These are phyloP conservation scores for Galagoides demidoff DNA, from an alignment of 2,797 vertebrate species.

Conservation along the genomic window DNA sequence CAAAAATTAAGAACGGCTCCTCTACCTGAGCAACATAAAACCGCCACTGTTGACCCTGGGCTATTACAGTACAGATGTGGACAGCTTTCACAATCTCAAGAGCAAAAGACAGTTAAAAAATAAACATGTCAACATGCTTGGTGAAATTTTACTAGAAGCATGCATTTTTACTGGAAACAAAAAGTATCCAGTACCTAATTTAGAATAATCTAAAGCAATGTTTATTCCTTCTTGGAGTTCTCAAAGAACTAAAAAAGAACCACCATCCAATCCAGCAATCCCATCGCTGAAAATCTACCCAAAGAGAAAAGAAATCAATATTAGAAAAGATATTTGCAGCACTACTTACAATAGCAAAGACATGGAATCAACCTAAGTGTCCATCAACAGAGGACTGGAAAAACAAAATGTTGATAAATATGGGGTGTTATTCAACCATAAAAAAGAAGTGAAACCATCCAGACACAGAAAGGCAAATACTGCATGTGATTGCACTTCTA, in stretches of 20 bases:
- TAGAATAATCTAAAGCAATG: not conserved
- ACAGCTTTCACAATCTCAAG: not conserved
- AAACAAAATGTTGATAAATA: not conserved
- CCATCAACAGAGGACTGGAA: not conserved
- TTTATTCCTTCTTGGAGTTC: not conserved
- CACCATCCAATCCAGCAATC: not conserved
- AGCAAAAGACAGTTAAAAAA: conserved; percentile 10
- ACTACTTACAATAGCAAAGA: not conserved
- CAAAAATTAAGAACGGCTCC: not conserved
- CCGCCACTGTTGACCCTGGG: not conserved
- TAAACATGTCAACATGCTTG: not conserved
- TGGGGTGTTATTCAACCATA: not conserved
- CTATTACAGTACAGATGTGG: not conserved
- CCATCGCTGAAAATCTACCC: not conserved
- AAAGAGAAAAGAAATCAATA: not conserved
- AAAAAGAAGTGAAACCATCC: not conserved
- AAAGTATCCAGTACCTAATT: not conserved
- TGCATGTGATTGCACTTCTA: not conserved
- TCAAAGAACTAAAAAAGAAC: not conserved
- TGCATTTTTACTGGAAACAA: conserved; percentile 36
- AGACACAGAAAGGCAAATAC: not conserved
- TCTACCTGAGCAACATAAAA: not conserved
- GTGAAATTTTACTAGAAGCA: conserved; percentile 9
- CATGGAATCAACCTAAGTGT: not conserved
- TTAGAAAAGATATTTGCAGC: not conserved